Base-by-base conservation (phyloP, 2,113 vertebrate genomes). In the Crotalus helleri region DNA sequence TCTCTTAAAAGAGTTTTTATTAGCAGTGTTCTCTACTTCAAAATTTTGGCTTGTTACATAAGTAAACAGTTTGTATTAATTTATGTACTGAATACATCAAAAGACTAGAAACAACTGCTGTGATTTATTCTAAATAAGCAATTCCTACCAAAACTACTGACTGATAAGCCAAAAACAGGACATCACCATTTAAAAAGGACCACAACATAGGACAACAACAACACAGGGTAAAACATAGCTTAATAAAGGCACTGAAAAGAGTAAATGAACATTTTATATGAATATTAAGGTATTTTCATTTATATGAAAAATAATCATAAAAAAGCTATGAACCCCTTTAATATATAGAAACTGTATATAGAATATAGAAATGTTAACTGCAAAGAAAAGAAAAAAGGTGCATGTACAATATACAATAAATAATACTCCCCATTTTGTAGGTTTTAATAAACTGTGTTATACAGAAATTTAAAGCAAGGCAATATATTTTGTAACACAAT, bases 121-220 rank as follows among this genome's bases (percentile, higher is more conserved):
- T 39, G 10, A 55, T 58, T 57, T 23, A 17, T 74, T 85, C 53
- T 51, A 86, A 61, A 64, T 26, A n/a, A 90, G 23, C 26, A 93
- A 90, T 61, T 87, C 89, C 92, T 93, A 93, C 92, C 92, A 86
- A 87, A 93, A 93, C 49, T 93, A 54, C 74, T 90, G 57, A 64
- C 92, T 93, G 57, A 93, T 24, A 86, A 55, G 49, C 15, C 81
- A 93, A 93, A 90, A 74, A 57, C 33, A 93, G 74, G 74, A 93
- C 81, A 93, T 23, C 81, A 93, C 88, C 92, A 64, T 90, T 92
- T 6, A 59, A 81, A 92, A 54, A 90, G 26, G n/a, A 61, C 8
- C 23, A 93, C 92, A 90, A 87, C 55, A 90, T 39, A 90, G 55
- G 74, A 93, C 92, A 55, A 93, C 92, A 87, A 26, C 81, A 64